Base-by-base conservation (phyloP, 2,113 vertebrate species). In the Phyllostomus discolor region DNA sequence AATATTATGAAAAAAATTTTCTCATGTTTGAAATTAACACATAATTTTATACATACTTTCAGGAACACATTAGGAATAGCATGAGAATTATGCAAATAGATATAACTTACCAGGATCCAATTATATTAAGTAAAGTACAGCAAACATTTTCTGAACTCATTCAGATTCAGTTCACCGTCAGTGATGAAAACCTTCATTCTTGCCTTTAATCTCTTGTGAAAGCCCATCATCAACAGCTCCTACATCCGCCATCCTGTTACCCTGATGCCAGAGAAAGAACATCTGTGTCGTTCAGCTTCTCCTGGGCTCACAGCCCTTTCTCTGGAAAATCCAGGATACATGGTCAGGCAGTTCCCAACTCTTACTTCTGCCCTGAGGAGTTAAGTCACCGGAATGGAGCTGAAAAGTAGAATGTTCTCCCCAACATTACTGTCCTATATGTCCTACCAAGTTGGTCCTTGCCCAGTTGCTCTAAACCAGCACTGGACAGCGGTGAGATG, bases 1-100 rank as follows among this genome's bases (percentile, higher is more conserved):
- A 95, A 94, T 92, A 28, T 73, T 87, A 62, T 80, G 43, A 88
- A 82, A 78, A 78, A 35, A 86, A 86, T 92, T 96, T 0, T 52
- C 41, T 93, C 8, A 73, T 48, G 22, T 69, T 91, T 82, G 48
- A 97, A 95, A 89, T 69, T 12, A 76, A 46, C 17, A 81, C 24
- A 88, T 52, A 93, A 80, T 41, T 88, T 66, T 54, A 33, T 81
- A 41, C 62, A 81, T 94, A 67, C 72, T 89, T 95, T 88, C 28
- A 93, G 22, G 62, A 88, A 38, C 16, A 72, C 19, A 41, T 88
- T 93, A 41, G 50, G 14, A 52, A 81, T 75, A 66, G 90, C 26
- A 69, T 41, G 46, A 87, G 69, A 83, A 62, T 85, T 81, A 93
- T 78, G n/a, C n/a, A 95, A 85, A 81, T 11, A 46, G n/a, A 59